These are phyloP conservation scores for Achroia grisella DNA, from an alignment of 1,140 invertebrate genomes.

Conservation along the genomic window DNA sequence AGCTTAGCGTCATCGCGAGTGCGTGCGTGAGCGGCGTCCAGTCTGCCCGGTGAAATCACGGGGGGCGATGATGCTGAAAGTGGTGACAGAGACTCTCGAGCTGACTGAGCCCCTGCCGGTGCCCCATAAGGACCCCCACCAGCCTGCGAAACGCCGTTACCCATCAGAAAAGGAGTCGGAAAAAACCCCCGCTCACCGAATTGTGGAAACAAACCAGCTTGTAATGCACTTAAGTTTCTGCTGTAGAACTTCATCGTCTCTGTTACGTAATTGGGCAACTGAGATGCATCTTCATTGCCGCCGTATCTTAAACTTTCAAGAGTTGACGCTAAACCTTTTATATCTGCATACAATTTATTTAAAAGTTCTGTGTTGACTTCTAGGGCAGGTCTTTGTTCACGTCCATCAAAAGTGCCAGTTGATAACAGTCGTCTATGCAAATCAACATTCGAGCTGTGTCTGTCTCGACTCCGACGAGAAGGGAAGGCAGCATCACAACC, in stretches of 20 bases:
- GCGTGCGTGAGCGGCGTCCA: constrained; percentile 56
- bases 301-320: constrained; percentile 65
- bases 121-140: constrained; percentile 48
- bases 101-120: constrained; percentile 53
- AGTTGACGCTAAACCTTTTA: constrained; percentile 69
- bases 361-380: constrained; percentile 86
- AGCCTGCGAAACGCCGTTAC: constrained; percentile 39
- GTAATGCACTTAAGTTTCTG: constrained; percentile 52
- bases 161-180: constrained; percentile 59
- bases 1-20: constrained; percentile 62
- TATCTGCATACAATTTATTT: constrained; percentile 86
- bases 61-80: constrained; percentile 68
- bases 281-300: constrained; percentile 52
- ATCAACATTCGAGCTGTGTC: constrained; percentile 94
- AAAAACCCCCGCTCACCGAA: constrained; percentile 58
- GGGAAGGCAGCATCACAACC: constrained; percentile 95
- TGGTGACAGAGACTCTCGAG: constrained; percentile 62
- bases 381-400: constrained; percentile 75
- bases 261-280: constrained; percentile 60
- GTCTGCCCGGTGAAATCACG: constrained; percentile 60
- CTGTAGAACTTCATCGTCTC: constrained; percentile 72
- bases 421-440: constrained; percentile 89
- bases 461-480: constrained; percentile 90
- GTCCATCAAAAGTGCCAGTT: constrained; percentile 77
- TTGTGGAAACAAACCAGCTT: constrained; percentile 55